These are phyloP conservation scores for Hoplodrina blanda DNA, from an alignment of 2,888 invertebrate genomes.

Conservation along the genomic window DNA sequence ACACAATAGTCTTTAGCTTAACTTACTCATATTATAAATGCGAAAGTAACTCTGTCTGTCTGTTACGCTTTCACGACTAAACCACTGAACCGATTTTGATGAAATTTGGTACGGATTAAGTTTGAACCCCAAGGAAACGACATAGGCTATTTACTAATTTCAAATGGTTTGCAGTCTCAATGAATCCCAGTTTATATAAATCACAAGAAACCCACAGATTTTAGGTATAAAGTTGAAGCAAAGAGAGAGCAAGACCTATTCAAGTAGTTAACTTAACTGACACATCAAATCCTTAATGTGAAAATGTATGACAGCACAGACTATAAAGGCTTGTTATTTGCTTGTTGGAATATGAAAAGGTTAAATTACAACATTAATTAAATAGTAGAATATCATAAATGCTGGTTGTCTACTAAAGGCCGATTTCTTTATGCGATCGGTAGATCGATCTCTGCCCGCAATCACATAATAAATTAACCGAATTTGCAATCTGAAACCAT, in stretches of 20 bases:
- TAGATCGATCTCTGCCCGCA: not conserved
- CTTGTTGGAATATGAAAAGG: conserved; percentile 9
- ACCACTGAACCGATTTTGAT: too few relatives aligned
- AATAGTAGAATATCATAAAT: not conserved
- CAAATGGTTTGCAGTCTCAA: not conserved
- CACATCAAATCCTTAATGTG: conserved; percentile 12
- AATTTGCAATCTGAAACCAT: not conserved
- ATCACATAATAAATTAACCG: not conserved
- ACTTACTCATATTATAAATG: too few relatives aligned
- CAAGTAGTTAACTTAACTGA: conserved; percentile 30
- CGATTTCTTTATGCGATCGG: not conserved
- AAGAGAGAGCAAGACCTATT: conserved; percentile 5
- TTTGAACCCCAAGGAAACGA: too few relatives aligned
- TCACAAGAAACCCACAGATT: not conserved
- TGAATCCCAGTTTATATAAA: conserved; percentile 4
- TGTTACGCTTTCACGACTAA: too few relatives aligned
- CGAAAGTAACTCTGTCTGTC: too few relatives aligned
- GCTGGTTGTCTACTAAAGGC: not conserved
- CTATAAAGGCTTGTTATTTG: conserved; percentile 27
- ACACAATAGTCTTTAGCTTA: too few relatives aligned
- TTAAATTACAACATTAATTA: not conserved
- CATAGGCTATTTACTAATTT: too few relatives aligned
- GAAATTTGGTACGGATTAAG: too few relatives aligned
- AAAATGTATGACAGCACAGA: conserved; percentile 23
- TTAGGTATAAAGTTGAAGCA: too few relatives aligned